Evolutionary conservation across 1,140 invertebrate species (phyloP), one percentile per base, ranked within the genome.

Genomic region (Saxidomus purpurata): DNA sequence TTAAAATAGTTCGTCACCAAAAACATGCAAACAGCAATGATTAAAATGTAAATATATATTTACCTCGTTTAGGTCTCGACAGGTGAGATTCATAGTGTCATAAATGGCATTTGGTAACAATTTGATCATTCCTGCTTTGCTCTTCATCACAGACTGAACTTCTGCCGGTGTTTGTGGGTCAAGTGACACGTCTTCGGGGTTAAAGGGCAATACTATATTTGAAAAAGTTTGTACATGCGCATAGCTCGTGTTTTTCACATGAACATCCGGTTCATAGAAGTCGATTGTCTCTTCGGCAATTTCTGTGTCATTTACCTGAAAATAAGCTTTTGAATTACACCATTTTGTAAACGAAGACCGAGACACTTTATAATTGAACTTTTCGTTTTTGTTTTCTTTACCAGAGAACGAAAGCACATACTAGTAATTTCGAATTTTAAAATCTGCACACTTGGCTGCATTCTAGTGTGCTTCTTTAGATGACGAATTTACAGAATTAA

Each of bases 141-240:
- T 92, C 90, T 92, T 92, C 71, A 90, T 55, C 67, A 88, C 89
- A 40, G 81, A 59, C 71, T 82, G 71, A 17, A 91, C 17, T 80
- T 87, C 83, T 22, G 43, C 17, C n/a, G 91, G 91, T 9, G 87
- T 83, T 34, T 86, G 84, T 22, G 81, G 83, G 22, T 79, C 55
- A 11, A 89, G 74, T 55, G 90, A 90, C 0, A 92, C 84, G 77
- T 92, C 91, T 63, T 83, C 31, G 9, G 83, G 87, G 80, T 92
- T 89, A 8, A 31, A 47, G 22, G 90, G 69, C 28, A 55, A 40
- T 0, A 22, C 25, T 11, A 92, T 43, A 61, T 43, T 40, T n/a
- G 91, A 40, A 76, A 40, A 76, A 31, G 91, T 91, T 31, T 85
- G 82, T 13, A 90, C 85, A 28, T 36, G 25, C 38, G 52, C 82